Conservation (phyloP, 1,140 invertebrate species). For the Harlomillsia oculata region DNA sequence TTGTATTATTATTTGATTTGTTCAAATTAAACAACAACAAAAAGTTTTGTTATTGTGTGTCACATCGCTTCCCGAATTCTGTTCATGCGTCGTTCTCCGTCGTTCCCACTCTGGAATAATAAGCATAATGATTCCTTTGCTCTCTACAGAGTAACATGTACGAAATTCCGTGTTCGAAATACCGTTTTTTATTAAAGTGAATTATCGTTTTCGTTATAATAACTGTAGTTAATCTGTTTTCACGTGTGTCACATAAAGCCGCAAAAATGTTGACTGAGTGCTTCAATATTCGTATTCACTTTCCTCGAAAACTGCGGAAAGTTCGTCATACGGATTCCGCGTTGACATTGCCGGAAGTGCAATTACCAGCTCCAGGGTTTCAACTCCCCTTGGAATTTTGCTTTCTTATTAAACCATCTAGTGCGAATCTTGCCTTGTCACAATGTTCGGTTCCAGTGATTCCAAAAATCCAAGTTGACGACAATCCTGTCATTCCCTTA, state of each 20-base stretch:
- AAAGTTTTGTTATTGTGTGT: too few species aligned
- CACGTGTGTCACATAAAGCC: background rate
- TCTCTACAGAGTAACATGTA: background rate
- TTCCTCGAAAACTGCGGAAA: constrained; percentile 32
- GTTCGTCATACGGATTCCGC: background rate
- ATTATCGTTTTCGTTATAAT: background rate
- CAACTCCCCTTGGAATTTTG: background rate
- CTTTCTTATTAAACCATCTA: too few species aligned
- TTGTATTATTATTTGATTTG: too few species aligned
- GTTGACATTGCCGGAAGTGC: background rate
- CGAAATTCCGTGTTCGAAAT: background rate
- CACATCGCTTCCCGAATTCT: too few species aligned
- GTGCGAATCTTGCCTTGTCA: too few species aligned
- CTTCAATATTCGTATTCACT: constrained; percentile 25
- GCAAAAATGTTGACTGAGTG: constrained; percentile 32
- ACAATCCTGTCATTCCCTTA: too few species aligned
- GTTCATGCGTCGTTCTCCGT: background rate
- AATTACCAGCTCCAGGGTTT: background rate
- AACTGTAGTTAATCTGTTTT: background rate
- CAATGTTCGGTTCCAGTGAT: too few species aligned
- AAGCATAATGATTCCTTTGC: background rate
- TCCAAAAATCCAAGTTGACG: too few species aligned
- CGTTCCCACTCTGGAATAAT: background rate
- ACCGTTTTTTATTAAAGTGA: too few species aligned
- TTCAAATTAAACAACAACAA: too few species aligned